Evolutionary conservation across 2,113 vertebrate species (phyloP).

Genomic region (Limnothrissa miodon): DNA sequence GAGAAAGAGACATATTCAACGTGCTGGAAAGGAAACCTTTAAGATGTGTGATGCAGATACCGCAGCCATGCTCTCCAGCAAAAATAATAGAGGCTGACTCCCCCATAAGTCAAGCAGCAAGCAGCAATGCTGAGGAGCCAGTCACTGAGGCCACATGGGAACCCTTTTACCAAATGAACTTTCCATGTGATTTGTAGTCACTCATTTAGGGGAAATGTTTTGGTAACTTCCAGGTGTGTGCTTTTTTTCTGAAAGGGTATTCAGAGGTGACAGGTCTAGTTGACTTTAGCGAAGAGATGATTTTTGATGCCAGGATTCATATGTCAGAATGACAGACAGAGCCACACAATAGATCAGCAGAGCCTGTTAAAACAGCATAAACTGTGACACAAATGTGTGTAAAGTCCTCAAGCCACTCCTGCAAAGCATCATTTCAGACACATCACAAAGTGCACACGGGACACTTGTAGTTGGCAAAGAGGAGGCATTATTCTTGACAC

Average conservation of each 20-base stretch:
- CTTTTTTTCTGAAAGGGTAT: not conserved
- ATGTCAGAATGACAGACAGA: not conserved
- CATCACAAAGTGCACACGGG: no score
- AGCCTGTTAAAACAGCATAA: not conserved
- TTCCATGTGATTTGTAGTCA: conserved; percentile 47
- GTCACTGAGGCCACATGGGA: not conserved
- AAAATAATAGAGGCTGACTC: not conserved
- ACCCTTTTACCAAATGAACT: conserved; percentile 50
- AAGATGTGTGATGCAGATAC: not conserved
- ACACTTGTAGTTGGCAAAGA: no score
- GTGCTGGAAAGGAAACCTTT: not conserved
- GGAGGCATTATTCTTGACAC: no score
- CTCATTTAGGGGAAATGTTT: conserved; percentile 26
- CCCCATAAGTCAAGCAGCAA: not conserved
- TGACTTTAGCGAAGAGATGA: not conserved
- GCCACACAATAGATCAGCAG: not conserved
- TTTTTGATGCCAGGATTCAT: not conserved
- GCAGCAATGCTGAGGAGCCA: not conserved
- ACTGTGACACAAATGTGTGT: not conserved
- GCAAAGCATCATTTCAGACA: no score
- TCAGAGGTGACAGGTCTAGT: not conserved
- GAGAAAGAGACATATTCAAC: not conserved
- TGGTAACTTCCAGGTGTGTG: not conserved
- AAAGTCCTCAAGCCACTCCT: no score
- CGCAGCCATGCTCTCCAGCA: not conserved